Evolutionary conservation across 2,888 invertebrate species (phyloP).

Genomic region (Sepioteuthis lessoniana): DNA sequence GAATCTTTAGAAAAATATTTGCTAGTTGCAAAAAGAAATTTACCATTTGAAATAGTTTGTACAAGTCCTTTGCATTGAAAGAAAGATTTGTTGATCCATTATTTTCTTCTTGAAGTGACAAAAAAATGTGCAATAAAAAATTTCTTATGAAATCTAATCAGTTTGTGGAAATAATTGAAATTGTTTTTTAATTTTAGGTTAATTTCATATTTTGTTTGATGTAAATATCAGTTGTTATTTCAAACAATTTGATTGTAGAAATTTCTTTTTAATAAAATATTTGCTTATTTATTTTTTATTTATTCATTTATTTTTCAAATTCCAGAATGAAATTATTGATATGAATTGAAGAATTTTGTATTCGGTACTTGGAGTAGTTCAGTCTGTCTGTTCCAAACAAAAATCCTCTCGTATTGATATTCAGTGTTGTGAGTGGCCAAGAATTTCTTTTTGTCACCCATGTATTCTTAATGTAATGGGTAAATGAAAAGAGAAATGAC

Average conservation of each 20-base stretch:
- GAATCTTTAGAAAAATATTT: not conserved
- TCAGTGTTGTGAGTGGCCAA: too few species aligned
- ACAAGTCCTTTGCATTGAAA: not conserved
- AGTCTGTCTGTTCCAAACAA: too few species aligned
- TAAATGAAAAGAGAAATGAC: too few species aligned
- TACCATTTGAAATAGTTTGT: not conserved
- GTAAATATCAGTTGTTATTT: not conserved
- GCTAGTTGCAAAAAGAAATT: not conserved
- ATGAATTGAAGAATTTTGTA: not conserved
- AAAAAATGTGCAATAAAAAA: not conserved
- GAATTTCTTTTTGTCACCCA: too few species aligned
- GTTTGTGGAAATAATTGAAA: not conserved
- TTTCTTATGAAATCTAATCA: not conserved
- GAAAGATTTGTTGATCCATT: not conserved
- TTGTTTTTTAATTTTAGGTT: not conserved
- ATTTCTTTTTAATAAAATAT: not conserved
- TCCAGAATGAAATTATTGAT: not conserved
- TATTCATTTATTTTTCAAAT: too few species aligned
- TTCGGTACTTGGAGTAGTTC: too few species aligned
- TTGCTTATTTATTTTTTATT: not conserved
- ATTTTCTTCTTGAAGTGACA: not conserved
- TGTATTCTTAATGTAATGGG: too few species aligned
- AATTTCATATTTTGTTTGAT: too few species aligned
- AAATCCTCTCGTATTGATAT: too few species aligned
- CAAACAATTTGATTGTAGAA: not conserved